Conservation (phyloP, 1,140 invertebrate species). For the Drosophila truncata region DNA sequence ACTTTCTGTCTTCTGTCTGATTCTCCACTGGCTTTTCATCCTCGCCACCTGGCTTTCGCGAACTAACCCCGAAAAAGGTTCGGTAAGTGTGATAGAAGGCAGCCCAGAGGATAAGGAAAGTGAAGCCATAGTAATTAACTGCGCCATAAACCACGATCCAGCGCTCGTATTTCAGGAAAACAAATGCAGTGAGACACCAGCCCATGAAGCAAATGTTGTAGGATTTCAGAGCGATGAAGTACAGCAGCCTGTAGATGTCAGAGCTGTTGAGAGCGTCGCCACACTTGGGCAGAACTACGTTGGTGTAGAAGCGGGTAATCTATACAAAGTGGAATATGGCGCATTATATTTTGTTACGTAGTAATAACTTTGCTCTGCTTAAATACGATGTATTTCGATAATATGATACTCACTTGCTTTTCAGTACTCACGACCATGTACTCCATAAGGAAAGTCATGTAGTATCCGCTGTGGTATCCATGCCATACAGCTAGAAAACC, state of each 20-base stretch:
- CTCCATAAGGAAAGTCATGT: slow-evolving; percentile 96
- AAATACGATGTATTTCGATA: neutral
- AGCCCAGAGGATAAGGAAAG: slow-evolving; percentile 88
- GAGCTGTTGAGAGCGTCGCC: slow-evolving; percentile 74
- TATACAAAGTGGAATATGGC: slow-evolving; percentile 42
- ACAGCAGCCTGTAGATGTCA: slow-evolving; percentile 85
- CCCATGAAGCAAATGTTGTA: slow-evolving; percentile 94
- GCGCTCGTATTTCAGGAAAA: slow-evolving; percentile 89
- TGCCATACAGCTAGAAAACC: slow-evolving; percentile 97
- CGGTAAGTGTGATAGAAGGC: slow-evolving; percentile 47
- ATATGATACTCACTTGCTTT: slow-evolving; percentile 90
- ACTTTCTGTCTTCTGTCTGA: neutral
- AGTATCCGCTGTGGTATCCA: slow-evolving; percentile 96
- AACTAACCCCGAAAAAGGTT: slow-evolving; percentile 1
- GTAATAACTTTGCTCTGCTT: neutral
- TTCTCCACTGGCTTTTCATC: neutral
- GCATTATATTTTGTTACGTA: neutral
- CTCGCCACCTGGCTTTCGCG: slow-evolving; percentile 5
- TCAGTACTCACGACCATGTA: slow-evolving; percentile 95
- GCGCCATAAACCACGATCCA: slow-evolving; percentile 88
- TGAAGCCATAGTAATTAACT: slow-evolving; percentile 89
- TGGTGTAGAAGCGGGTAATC: slow-evolving; percentile 66
- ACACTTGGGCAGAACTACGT: slow-evolving; percentile 61
- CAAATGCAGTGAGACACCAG: slow-evolving; percentile 93
- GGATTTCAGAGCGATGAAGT: slow-evolving; percentile 89